Evolutionary conservation across 2,113 vertebrate species (phyloP).

Genomic region (Junco hyemalis): DNA sequence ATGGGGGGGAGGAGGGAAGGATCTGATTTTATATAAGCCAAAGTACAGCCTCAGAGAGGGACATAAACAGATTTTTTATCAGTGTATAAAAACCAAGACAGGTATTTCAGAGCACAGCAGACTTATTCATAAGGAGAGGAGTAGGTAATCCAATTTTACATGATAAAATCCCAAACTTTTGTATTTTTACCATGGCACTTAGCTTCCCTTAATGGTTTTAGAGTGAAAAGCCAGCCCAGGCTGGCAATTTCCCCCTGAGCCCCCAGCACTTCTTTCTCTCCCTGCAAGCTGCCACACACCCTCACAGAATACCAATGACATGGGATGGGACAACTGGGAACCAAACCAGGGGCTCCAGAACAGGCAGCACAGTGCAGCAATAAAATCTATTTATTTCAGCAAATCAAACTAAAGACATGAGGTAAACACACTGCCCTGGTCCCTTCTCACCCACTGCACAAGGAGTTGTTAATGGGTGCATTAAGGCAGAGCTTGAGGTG

Average conservation of each 20-base stretch:
- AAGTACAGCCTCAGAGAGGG: neutral
- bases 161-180: neutral
- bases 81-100: neutral
- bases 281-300: accelerated
- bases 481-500: neutral
- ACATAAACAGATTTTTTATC: neutral
- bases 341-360: neutral
- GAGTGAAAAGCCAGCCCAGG: neutral
- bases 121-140: neutral
- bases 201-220: neutral
- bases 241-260: neutral
- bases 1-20: neutral
- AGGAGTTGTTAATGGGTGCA: neutral
- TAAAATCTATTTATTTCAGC: neutral
- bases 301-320: slow-evolving; percentile 18
- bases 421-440: neutral
- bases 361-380: neutral
- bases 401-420: neutral
- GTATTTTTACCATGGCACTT: neutral
- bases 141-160: neutral
- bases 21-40: neutral
- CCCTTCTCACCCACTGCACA: neutral
- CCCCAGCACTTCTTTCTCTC: neutral
- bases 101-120: neutral
- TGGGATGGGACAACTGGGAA: neutral